Evolutionary conservation across 2,113 vertebrate species (phyloP).

Genomic region (Grus americana): DNA sequence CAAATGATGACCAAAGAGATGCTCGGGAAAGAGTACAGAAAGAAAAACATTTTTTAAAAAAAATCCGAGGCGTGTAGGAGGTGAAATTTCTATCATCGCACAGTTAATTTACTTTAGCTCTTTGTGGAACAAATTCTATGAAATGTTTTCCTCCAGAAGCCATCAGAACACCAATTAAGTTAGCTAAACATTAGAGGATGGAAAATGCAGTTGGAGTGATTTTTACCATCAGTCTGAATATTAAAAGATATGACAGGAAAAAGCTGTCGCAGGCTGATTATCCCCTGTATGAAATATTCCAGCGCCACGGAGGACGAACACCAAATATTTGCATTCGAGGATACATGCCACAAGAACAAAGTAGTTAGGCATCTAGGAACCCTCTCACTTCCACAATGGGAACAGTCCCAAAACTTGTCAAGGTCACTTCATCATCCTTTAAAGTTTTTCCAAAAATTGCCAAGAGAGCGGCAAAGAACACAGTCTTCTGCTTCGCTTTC

Average conservation of each 20-base stretch:
- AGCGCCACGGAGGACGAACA: not conserved
- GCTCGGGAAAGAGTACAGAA: not conserved
- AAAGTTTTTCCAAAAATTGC: not conserved
- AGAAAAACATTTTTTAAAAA: not conserved
- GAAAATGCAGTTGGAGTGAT: not conserved
- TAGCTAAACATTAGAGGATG: not conserved
- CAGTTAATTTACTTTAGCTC: not conserved
- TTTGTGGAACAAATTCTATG: not conserved
- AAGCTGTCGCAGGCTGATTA: not conserved
- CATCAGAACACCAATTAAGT: not conserved
- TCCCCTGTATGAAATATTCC: rapidly evolving
- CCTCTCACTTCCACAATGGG: not conserved
- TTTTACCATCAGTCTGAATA: not conserved
- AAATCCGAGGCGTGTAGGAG: not conserved
- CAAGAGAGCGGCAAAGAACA: not conserved
- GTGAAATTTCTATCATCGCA: not conserved
- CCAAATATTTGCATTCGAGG: not conserved
- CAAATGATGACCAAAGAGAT: not conserved
- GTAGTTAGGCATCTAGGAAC: not conserved
- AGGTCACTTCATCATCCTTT: not conserved
- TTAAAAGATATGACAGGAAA: not conserved
- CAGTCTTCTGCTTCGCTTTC: not conserved
- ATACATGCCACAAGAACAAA: not conserved
- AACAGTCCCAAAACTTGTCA: not conserved
- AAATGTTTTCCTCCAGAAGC: slow-evolving; percentile 2